Conservation (phyloP, 2,113 vertebrate species). For the Balaeniceps rex region DNA sequence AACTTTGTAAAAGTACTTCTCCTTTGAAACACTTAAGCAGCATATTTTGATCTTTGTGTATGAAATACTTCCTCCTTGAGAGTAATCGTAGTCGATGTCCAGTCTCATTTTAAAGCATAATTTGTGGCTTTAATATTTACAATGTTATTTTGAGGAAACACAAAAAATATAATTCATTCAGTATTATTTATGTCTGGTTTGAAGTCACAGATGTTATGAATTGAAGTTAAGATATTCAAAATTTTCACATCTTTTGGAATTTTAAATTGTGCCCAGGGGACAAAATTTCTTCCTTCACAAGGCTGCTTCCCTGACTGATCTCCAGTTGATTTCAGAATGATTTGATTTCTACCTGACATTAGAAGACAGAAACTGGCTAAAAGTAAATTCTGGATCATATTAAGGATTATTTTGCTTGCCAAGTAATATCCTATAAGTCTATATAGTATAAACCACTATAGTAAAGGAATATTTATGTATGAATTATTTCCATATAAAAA, state of each 20-base stretch:
- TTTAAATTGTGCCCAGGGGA: background rate
- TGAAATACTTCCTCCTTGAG: background rate
- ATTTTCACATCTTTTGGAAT: background rate
- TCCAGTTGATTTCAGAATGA: background rate
- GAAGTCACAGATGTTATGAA: conserved; percentile 27
- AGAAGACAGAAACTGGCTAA: background rate
- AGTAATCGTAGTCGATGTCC: background rate
- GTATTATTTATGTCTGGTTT: conserved; percentile 11
- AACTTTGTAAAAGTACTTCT: background rate
- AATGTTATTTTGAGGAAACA: conserved; percentile 25
- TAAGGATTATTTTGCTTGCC: background rate
- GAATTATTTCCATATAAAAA: background rate
- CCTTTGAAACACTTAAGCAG: background rate
- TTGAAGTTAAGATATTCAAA: background rate
- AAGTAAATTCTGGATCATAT: background rate
- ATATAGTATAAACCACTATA: background rate
- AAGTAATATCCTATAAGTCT: background rate
- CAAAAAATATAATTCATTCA: background rate
- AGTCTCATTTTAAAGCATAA: background rate
- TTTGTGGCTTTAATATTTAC: conserved; percentile 39
- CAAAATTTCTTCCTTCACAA: background rate
- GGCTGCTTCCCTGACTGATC: background rate
- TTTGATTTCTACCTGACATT: background rate
- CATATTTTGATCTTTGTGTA: background rate
- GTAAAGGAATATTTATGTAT: background rate